Conservation (phyloP, 2,113 vertebrate species). For the Kobus ellipsiprymnus region DNA sequence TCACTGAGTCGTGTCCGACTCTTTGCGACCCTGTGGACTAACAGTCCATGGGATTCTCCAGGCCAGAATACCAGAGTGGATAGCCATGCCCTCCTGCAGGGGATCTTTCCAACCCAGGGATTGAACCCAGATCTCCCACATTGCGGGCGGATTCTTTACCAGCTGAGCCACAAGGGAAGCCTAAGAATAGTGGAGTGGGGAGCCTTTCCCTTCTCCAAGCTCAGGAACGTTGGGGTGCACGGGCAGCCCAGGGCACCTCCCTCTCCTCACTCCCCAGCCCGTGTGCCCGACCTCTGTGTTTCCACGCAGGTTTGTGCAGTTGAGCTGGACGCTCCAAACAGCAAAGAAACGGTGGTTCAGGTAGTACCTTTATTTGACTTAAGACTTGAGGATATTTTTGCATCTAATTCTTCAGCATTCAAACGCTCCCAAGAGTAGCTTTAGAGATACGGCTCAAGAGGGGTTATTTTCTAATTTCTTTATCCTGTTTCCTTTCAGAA, state of each 20-base stretch:
- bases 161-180: not conserved
- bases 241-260: not conserved
- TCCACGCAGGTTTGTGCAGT: not conserved
- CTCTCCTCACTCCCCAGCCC: not conserved
- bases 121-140: not conserved
- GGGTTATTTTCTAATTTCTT: not conserved
- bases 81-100: not conserved
- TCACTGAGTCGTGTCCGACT: not conserved
- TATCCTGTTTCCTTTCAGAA: not conserved
- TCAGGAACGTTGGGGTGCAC: not conserved
- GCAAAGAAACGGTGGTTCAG: not conserved
- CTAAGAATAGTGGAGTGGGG: not conserved
- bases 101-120: not conserved
- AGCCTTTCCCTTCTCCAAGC: not conserved
- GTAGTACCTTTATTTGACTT: not conserved
- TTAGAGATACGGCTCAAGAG: not conserved
- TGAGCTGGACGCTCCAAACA: not conserved
- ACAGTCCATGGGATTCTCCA: not conserved
- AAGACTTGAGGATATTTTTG: not conserved
- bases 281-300: fast-evolving
- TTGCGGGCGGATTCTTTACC: not conserved
- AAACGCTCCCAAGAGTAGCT: not conserved
- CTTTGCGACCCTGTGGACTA: not conserved
- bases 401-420: not conserved
- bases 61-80: not conserved